Evolutionary conservation across 1,140 invertebrate species (phyloP).

Genomic region (Aphelenchoides avenae): DNA sequence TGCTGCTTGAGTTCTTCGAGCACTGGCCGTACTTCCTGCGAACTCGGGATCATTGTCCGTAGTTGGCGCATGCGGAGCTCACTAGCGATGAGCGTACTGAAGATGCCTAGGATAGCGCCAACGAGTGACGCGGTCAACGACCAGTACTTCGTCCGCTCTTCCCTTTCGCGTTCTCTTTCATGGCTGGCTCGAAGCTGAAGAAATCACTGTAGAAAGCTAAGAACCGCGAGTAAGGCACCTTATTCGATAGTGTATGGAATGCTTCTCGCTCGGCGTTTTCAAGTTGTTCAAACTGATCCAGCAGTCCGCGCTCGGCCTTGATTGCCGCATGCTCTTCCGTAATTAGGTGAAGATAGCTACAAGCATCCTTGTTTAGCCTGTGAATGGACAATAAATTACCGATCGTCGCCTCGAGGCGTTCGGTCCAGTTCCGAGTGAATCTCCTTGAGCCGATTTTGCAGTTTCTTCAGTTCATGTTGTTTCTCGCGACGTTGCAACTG

Average conservation of each 20-base stretch:
- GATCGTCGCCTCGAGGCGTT: too few species aligned
- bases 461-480: too few species aligned
- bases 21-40: conserved; percentile 38
- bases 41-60: conserved; percentile 65
- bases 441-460: too few species aligned
- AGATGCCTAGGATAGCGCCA: conserved; percentile 69
- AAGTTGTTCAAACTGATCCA: conserved; percentile 56
- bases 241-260: conserved; percentile 68
- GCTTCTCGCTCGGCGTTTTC: conserved; percentile 67
- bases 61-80: conserved; percentile 69
- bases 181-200: conserved; percentile 68
- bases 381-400: too few species aligned
- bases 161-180: conserved; percentile 71
- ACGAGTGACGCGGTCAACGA: conserved; percentile 71
- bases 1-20: conserved; percentile 36
- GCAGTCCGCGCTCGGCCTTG: conserved; percentile 59
- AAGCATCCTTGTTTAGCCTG: too few species aligned
- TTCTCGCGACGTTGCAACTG: too few species aligned
- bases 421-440: too few species aligned
- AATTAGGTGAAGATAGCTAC: too few species aligned
- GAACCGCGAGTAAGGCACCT: conserved; percentile 13
- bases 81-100: conserved; percentile 69
- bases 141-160: conserved; percentile 74
- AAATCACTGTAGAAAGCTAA: conserved; percentile 7
- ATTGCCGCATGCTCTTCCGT: too few species aligned